Evolutionary conservation across 2,888 invertebrate genomes (phyloP).

Genomic region (Drosophila anomelani): DNA sequence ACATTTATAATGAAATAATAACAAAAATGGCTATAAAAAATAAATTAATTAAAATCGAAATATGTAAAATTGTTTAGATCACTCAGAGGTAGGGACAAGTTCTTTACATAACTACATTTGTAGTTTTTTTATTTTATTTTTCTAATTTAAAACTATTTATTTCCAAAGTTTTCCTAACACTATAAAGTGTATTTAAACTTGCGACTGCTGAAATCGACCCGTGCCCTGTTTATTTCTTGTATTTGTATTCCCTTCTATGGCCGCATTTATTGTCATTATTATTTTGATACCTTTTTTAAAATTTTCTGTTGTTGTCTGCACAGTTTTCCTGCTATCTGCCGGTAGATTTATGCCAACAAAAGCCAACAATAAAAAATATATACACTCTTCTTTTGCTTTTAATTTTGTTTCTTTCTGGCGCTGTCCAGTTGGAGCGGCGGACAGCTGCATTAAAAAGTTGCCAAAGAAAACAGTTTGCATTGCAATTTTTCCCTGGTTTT

Average conservation of each 20-base stretch:
- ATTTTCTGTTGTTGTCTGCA: conserved; percentile 37
- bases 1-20: background rate
- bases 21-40: too few relatives aligned
- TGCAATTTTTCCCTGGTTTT: conserved; percentile 71
- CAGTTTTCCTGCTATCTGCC: conserved; percentile 57
- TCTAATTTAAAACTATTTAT: background rate
- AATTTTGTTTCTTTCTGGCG: conserved; percentile 40
- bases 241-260: conserved; percentile 33
- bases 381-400: conserved; percentile 48
- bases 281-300: conserved; percentile 66
- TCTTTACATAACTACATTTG: background rate
- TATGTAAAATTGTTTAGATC: background rate
- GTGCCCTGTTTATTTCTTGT: conserved; percentile 14
- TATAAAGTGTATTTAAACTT: conserved; percentile 4
- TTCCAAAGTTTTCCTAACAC: background rate
- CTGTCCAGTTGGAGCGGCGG: conserved; percentile 38
- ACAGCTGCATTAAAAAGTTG: conserved; percentile 73
- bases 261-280: conserved; percentile 78
- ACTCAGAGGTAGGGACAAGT: background rate
- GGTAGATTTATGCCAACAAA: conserved; percentile 76
- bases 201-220: background rate
- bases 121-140: background rate
- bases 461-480: conserved; percentile 75
- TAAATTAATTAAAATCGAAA: background rate
- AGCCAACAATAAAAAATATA: conserved; percentile 64